These are phyloP conservation scores for Drosophila anomelani DNA, from an alignment of 2,888 invertebrate genomes.

Conservation along the genomic window DNA sequence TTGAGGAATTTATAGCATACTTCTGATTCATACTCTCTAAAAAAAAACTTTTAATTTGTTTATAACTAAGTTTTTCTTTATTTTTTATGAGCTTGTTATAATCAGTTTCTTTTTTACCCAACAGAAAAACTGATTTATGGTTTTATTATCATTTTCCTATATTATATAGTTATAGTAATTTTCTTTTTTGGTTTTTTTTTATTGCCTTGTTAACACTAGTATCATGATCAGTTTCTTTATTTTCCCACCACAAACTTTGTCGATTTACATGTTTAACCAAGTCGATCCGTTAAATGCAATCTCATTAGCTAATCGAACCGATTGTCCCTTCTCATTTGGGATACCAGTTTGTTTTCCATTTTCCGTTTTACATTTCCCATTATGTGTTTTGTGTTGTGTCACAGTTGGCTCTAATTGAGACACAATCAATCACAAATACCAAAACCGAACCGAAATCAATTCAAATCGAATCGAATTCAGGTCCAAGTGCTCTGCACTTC, in stretches of 20 bases:
- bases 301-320: slow-evolving; percentile 37
- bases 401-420: slow-evolving; percentile 47
- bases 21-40: no score
- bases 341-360: slow-evolving; percentile 17
- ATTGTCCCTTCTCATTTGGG: slow-evolving; percentile 25
- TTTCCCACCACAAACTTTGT: not conserved
- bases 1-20: no score
- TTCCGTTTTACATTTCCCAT: slow-evolving; percentile 1
- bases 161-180: not conserved
- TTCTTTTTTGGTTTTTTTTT: not conserved
- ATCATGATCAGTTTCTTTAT: not conserved
- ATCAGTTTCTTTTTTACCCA: not conserved
- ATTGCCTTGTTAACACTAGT: not conserved
- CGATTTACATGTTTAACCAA: slow-evolving; percentile 13
- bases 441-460: slow-evolving; percentile 20
- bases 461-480: slow-evolving; percentile 31
- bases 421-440: slow-evolving; percentile 36
- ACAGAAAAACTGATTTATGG: not conserved
- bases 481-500: slow-evolving; percentile 36
- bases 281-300: not conserved
- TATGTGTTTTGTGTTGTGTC: slow-evolving; percentile 21
- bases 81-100: no score
- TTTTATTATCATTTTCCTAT: not conserved
- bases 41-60: no score
- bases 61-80: no score